These are phyloP conservation scores for Lepidothrix coronata DNA, from an alignment of 2,113 vertebrate species.

Conservation along the genomic window DNA sequence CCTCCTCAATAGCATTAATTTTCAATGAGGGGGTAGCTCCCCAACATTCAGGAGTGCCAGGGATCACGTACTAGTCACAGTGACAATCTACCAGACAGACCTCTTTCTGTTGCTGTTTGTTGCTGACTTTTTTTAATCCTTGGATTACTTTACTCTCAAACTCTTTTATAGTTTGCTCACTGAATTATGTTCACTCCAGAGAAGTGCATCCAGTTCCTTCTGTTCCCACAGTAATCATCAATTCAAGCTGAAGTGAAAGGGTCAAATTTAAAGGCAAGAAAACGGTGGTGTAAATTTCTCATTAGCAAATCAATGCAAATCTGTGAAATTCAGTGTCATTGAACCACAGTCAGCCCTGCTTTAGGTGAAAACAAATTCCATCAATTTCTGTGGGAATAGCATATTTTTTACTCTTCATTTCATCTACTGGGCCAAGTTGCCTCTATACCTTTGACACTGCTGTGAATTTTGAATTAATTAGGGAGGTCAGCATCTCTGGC, in stretches of 20 bases:
- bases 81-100: background rate
- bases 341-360: background rate
- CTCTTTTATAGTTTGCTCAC: constrained; percentile 43
- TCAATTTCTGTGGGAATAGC: background rate
- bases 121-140: background rate
- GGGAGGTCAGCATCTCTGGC: background rate
- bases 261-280: constrained; percentile 46
- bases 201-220: constrained; percentile 25
- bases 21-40: background rate
- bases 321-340: constrained; percentile 36
- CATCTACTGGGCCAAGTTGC: background rate
- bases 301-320: constrained; percentile 41
- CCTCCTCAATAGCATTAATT: background rate
- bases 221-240: constrained; percentile 52
- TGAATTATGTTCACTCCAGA: constrained; percentile 49
- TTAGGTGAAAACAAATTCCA: constrained; percentile 2
- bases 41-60: background rate
- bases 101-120: background rate
- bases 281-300: constrained; percentile 36
- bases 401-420: background rate
- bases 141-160: constrained; percentile 27
- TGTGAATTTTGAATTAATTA: background rate
- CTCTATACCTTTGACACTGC: background rate
- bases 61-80: background rate
- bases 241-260: constrained; percentile 48